phyloP scores from a whole-genome alignment of 1,140 invertebrate genomes.

The Carposina sasakii region DNA sequence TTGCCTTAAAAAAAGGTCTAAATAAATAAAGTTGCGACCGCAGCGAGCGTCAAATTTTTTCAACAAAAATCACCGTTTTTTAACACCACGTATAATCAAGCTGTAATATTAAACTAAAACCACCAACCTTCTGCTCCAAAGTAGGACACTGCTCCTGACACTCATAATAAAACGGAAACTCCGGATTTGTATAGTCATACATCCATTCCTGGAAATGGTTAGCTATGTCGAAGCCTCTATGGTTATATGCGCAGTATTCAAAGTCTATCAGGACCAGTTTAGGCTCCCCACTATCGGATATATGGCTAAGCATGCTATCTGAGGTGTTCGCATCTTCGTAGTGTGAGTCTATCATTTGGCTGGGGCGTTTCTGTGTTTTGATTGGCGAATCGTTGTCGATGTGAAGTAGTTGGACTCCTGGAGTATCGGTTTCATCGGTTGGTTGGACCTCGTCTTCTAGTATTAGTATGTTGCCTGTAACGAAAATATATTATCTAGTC shows the following conservation, averaged over 20 bases:
- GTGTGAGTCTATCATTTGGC: slow-evolving; percentile 21
- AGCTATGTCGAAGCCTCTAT: slow-evolving; percentile 94
- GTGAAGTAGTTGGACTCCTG: slow-evolving; percentile 1
- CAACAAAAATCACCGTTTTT: not conserved
- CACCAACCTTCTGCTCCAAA: slow-evolving; percentile 86
- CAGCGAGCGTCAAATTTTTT: no score
- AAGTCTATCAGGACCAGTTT: slow-evolving; percentile 90
- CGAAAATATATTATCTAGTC: no score
- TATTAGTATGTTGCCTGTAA: slow-evolving; percentile 73
- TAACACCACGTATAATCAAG: not conserved
- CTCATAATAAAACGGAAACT: slow-evolving; percentile 86
- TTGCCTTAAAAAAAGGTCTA: no score
- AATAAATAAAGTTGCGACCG: no score
- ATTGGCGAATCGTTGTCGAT: not conserved
- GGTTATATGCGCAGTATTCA: slow-evolving; percentile 96
- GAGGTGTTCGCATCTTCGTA: slow-evolving; percentile 53
- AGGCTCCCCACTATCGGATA: slow-evolving; percentile 73
- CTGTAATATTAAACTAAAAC: slow-evolving; percentile 13
- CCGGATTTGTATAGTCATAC: slow-evolving; percentile 88
- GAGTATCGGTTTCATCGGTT: slow-evolving; percentile 35
- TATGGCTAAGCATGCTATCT: slow-evolving; percentile 47
- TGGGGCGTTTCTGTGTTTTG: not conserved
- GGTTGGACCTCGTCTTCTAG: slow-evolving; percentile 61
- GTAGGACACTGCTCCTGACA: slow-evolving; percentile 80
- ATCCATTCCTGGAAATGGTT: slow-evolving; percentile 98